Conservation (phyloP, 2,113 vertebrate species). For the Etheostoma cragini region DNA sequence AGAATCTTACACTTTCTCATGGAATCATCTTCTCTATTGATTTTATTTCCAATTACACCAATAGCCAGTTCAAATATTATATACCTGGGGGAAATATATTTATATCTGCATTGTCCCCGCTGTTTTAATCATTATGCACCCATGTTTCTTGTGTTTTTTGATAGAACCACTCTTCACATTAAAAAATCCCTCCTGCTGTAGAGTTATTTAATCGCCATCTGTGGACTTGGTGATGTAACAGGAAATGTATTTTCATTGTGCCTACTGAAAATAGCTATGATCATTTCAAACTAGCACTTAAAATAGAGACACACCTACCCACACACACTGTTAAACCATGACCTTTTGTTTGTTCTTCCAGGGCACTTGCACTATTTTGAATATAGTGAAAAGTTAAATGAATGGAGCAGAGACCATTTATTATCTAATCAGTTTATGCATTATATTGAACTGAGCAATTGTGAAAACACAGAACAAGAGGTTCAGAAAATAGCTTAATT, state of each 20-base stretch:
- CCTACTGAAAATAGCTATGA: conserved; percentile 10
- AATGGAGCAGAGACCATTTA: conserved; percentile 13
- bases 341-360: neutral
- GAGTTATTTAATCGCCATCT: neutral
- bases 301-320: neutral
- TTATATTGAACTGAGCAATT: neutral
- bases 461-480: neutral
- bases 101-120: neutral
- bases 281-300: neutral
- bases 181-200: conserved; percentile 9
- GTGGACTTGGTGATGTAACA: conserved; percentile 35
- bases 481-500: conserved; percentile 17
- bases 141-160: neutral
- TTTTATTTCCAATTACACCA: neutral
- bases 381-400: neutral
- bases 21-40: neutral
- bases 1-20: neutral
- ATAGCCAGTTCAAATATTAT: neutral
- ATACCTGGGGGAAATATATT: no score
- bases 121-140: neutral
- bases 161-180: conserved; percentile 5
- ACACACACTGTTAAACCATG: conserved; percentile 10
- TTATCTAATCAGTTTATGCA: neutral
- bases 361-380: neutral
- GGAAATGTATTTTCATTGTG: conserved; percentile 6